These are phyloP conservation scores for Aromia moschata DNA, from an alignment of 2,888 invertebrate species.

Conservation along the genomic window DNA sequence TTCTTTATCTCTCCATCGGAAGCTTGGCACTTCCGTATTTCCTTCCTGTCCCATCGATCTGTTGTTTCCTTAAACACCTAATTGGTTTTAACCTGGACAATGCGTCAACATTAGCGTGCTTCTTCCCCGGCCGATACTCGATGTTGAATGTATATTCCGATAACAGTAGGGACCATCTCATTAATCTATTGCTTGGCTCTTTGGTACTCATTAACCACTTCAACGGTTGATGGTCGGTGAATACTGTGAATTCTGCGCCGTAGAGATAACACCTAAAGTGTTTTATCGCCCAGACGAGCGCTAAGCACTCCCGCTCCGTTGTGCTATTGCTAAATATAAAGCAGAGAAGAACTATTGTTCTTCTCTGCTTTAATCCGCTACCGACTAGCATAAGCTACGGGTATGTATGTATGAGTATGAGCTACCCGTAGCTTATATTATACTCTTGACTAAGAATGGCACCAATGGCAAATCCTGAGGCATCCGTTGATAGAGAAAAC, in stretches of 20 bases:
- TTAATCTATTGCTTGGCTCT: slow-evolving; percentile 33
- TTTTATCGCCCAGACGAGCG: slow-evolving; percentile 37
- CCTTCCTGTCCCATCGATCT: slow-evolving; percentile 22
- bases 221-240: slow-evolving; percentile 37
- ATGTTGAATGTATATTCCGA: slow-evolving; percentile 34
- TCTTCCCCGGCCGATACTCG: slow-evolving; percentile 32
- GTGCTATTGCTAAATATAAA: no score
- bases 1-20: background rate
- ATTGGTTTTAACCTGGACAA: slow-evolving; percentile 30
- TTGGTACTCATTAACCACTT: slow-evolving; percentile 34
- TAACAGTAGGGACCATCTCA: slow-evolving; percentile 34
- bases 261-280: slow-evolving; percentile 36
- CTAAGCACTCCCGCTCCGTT: slow-evolving; percentile 36
- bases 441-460: slow-evolving; percentile 41
- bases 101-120: slow-evolving; percentile 35
- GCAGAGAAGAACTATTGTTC: no score
- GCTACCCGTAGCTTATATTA: slow-evolving; percentile 30
- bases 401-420: no score
- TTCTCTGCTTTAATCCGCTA: slow-evolving; percentile 33
- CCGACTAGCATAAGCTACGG: slow-evolving; percentile 35
- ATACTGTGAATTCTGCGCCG: slow-evolving; percentile 29
- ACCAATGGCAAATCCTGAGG: slow-evolving; percentile 41
- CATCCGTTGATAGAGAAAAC: slow-evolving; percentile 33
- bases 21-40: background rate
- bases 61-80: slow-evolving; percentile 2